Evolutionary conservation across 2,113 vertebrate species (phyloP), one percentile per base, ranked within the genome.

Genomic region (Athene cunicularia): DNA sequence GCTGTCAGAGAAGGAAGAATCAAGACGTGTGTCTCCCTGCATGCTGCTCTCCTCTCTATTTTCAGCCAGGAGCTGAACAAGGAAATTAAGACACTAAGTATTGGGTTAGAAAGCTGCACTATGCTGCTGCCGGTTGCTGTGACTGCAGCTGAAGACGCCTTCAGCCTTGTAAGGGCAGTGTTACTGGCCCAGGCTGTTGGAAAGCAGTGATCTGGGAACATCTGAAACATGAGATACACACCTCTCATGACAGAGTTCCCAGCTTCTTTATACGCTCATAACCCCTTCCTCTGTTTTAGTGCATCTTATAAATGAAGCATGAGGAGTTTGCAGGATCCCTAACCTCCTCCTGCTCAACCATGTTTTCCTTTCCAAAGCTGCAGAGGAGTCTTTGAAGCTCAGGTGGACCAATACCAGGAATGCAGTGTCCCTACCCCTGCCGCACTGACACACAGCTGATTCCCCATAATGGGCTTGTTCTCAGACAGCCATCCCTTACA

Each of bases 51-150:
- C 74, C 47, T 87, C 67, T 86, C 41, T 81, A 9, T 86, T 86
- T 95, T 88, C 72, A 86, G 58, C 74, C 71, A 90, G 41, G 14
- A 95, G 66, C 85, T 95, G 86, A 95, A 70, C 58, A 64, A 72
- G 67, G 59, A 86, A 92, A 88, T 76, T 26, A 80, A 56, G 71
- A 66, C 27, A 27, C 28, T 55, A 86, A 80, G 32, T 73, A n/a
- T 77, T 37, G 21, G 41, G 24, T 53, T 77, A 77, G 66, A 53
- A 85, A 83, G 58, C 37, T 95, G 35, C 30, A 35, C 39, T 75
- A 3, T 6, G 24, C 62, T 92, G 43, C 87, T 92, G 66, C 39
- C 74, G 53, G 12, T 2, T 73, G 63, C 67, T 74, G 71, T 90
- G 59, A 73, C 37, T 63, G 71, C 41, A 73, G 47, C 58, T 72